Conservation (phyloP, 2,113 vertebrate genomes). For the Panthera uncia region DNA sequence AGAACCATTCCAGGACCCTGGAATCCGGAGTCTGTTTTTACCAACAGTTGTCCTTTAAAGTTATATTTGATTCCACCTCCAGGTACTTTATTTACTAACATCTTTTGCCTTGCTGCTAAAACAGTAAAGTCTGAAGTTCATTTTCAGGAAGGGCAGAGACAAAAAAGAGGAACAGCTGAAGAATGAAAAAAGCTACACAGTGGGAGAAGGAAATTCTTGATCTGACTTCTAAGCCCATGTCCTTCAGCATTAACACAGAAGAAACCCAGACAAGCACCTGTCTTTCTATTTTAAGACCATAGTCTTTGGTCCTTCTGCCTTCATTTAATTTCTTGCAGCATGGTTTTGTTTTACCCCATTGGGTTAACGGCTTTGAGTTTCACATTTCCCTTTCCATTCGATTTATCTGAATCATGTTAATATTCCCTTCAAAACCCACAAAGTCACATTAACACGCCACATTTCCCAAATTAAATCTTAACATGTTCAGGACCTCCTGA, state of each 20-base stretch:
- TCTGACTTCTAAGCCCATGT: constrained; percentile 42
- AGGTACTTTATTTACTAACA: constrained; percentile 50
- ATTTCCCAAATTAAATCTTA: constrained; percentile 28
- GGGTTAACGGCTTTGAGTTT: neutral
- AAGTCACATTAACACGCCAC: neutral
- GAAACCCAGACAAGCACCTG: constrained; percentile 33
- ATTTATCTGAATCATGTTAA: neutral
- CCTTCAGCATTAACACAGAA: constrained; percentile 3
- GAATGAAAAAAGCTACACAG: constrained; percentile 19
- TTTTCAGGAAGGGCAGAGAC: constrained; percentile 61
- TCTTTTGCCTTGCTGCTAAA: constrained; percentile 60
- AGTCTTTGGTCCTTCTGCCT: neutral
- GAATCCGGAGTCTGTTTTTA: neutral
- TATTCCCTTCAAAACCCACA: neutral
- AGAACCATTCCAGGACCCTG: neutral
- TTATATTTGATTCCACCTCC: constrained; percentile 55
- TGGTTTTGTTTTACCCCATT: neutral
- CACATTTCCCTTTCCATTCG: neutral
- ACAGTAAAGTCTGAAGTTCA: constrained; percentile 50
- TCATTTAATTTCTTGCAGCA: neutral
- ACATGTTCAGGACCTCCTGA: constrained; percentile 7
- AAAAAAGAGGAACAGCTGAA: constrained; percentile 56
- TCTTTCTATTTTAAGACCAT: constrained; percentile 41
- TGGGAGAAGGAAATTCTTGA: constrained; percentile 50
- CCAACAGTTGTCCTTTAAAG: constrained; percentile 27